Evolutionary conservation across 2,888 invertebrate genomes (phyloP).

Genomic region (Drosophila tripunctata): DNA sequence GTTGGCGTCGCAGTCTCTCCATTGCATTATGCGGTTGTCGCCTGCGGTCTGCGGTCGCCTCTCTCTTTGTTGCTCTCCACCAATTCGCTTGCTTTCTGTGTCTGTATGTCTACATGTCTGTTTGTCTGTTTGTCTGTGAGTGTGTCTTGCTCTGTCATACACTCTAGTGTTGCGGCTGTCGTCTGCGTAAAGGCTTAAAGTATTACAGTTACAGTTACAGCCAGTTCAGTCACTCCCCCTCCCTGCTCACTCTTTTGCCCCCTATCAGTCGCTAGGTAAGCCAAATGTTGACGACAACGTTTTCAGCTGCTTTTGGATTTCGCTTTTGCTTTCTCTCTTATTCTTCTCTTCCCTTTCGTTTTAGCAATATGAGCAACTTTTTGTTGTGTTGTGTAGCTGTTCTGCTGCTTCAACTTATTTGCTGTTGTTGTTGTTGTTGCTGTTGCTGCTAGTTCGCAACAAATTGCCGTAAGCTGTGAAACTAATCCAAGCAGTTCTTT

Average conservation of each 20-base stretch:
- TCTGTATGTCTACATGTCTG: neutral
- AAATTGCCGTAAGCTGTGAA: slow-evolving; percentile 77
- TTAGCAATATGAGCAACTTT: slow-evolving; percentile 71
- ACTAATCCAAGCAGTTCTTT: slow-evolving; percentile 58
- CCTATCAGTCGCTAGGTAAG: slow-evolving; percentile 53
- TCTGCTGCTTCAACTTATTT: slow-evolving; percentile 9
- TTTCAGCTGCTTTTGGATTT: slow-evolving; percentile 62
- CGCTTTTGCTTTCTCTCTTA: slow-evolving; percentile 25
- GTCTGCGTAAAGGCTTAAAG: slow-evolving; percentile 78
- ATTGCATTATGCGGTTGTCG: slow-evolving; percentile 73
- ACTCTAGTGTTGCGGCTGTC: slow-evolving; percentile 46
- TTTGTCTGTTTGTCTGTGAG: neutral
- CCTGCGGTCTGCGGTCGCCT: slow-evolving; percentile 44
- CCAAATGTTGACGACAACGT: slow-evolving; percentile 74
- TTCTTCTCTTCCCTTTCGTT: slow-evolving; percentile 3
- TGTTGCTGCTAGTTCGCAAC: slow-evolving; percentile 53
- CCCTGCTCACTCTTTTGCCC: neutral
- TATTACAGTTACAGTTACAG: slow-evolving; percentile 74
- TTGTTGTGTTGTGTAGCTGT: slow-evolving; percentile 39
- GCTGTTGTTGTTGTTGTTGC: slow-evolving; percentile 6
- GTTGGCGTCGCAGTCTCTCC: slow-evolving; percentile 37
- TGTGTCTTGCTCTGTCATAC: slow-evolving; percentile 10
- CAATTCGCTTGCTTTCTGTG: neutral
- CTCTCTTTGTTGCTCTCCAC: neutral
- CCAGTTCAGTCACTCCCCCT: slow-evolving; percentile 8